Base-by-base conservation (phyloP, 2,113 vertebrate genomes). In the Nematolebias whitei region DNA sequence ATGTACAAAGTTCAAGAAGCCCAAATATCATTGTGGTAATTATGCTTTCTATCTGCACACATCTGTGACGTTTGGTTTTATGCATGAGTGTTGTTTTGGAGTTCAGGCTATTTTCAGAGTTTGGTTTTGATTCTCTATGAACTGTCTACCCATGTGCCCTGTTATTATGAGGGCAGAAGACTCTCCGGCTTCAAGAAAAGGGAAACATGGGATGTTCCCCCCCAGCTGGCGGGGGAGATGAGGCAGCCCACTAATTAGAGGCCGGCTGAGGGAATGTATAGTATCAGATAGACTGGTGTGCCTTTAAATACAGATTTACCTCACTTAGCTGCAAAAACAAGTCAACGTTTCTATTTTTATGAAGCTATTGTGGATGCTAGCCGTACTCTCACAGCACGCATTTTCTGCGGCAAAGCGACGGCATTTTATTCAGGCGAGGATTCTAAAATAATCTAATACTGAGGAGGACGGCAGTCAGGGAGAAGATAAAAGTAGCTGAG, bases 181-280 rank as follows among this genome's bases (percentile, higher is more conserved):
- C 79, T 83, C 67, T 71, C 52, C 64, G 80, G 47, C 67, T 67
- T 86, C 85, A 79, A 77, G 72, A 89, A 87, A 81, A 74, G 63
- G 77, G 77, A 77, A 70, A 74, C 56, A 75, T 74, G 83, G 81
- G 85, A 85, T 80, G 79, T 68, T 88, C 76, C 77, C 72, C 78
- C 12, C 68, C 79, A 85, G 82, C 74, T 82, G 78, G 78, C 73
- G 80, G 44, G 44, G 44, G 44, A 19, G 70, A 77, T 70, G 70
- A 81, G 78, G 84, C 66, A 66, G 32, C 74, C 89, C 87, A 79
- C 87, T 92, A 93, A 93, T 90, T 89, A 91, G 85, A 87, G 87
- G 85, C 71, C 80, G 32, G 66, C 58, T 53, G 6, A 56, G 66
- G 76, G 78, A 80, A 87, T 88, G 74, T 84, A 89, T 82, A 90